A percentile compares a stretch with the other conserved stretches of the same genome.
These are phyloP conservation scores for Sula dactylatra DNA, from an alignment of 2,113 vertebrate genomes.

Conservation along the genomic window DNA sequence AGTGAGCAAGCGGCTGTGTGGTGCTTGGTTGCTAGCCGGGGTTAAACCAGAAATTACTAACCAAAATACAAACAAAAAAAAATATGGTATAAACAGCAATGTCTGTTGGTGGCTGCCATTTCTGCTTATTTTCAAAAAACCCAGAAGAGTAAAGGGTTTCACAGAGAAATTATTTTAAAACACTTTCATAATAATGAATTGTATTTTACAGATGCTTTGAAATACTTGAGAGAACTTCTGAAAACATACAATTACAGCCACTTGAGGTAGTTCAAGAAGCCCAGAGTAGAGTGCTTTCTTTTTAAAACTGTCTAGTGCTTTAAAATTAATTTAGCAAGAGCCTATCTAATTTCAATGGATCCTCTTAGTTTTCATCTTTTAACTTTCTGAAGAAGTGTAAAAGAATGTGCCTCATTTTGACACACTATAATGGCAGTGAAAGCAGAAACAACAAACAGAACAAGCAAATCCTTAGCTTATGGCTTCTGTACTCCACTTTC, in stretches of 20 bases:
- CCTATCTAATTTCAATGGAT: background rate
- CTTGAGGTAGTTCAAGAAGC: background rate
- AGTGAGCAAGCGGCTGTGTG: too few species aligned
- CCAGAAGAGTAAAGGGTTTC: background rate
- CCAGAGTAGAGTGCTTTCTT: background rate
- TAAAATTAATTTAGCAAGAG: background rate
- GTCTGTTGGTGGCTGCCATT: background rate
- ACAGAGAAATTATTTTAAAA: background rate
- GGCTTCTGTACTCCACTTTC: background rate
- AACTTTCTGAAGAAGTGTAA: background rate
- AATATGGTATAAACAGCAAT: background rate
- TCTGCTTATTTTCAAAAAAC: background rate
- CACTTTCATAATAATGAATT: background rate
- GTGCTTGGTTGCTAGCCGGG: too few species aligned
- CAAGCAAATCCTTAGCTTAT: background rate
- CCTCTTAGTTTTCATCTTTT: background rate
- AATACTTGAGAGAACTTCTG: background rate
- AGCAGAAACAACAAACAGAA: background rate
- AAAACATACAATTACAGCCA: background rate
- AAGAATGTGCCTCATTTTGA: background rate
- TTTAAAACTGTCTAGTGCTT: background rate
- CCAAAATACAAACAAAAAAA: background rate
- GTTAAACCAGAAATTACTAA: background rate
- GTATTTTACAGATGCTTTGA: background rate
- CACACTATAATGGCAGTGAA: background rate